Base-by-base conservation (phyloP, 2,113 vertebrate species). In the Paradisaea rubra region DNA sequence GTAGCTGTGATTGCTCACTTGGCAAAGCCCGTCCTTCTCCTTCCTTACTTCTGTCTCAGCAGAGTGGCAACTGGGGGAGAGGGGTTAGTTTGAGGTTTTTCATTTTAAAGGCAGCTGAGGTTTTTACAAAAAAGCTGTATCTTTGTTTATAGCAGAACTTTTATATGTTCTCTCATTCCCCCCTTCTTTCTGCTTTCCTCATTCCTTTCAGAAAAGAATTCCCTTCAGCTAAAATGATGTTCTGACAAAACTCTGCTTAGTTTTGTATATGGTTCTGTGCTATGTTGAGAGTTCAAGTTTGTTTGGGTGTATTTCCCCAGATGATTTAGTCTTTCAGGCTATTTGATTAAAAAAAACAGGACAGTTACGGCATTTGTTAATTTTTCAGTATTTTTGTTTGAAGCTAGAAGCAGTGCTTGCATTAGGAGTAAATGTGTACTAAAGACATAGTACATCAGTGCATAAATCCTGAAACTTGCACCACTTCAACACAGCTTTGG, bases 71-170 rank as follows among this genome's bases (percentile, higher is more conserved):
- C 91, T 60, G 33, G 90, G 94, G 77, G 82, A 86, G 95, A 74
- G 91, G 93, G 70, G 89, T 94, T 89, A 93, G 93, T 94, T 93
- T 59, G 94, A 97, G 94, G 91, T 94, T 96, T 97, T 97, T 94
- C 88, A 94, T 97, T 96, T 97, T 96, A 97, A 97, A 97, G 97
- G 96, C 97, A 97, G 95, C 96, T 95, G 84, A 94, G 93, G 96
- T 97, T 98, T 98, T 97, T 96, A 97, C 94, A 81, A 73, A 60
- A 88, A 93, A 93, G 97, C 95, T 96, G 47, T 92, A 77, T 96
- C 96, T 97, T 94, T 93, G 81, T 95, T 96, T 95, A 90, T 79
- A 96, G 97, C 96, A 85, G 93, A 96, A 97, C 96, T 96, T 96
- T 94, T 95, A 41, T 97, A 93, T 71, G 93, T 90, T 94, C 89